Conservation (phyloP, 1,140 invertebrate genomes). For the Sweltsa coloradensis region DNA sequence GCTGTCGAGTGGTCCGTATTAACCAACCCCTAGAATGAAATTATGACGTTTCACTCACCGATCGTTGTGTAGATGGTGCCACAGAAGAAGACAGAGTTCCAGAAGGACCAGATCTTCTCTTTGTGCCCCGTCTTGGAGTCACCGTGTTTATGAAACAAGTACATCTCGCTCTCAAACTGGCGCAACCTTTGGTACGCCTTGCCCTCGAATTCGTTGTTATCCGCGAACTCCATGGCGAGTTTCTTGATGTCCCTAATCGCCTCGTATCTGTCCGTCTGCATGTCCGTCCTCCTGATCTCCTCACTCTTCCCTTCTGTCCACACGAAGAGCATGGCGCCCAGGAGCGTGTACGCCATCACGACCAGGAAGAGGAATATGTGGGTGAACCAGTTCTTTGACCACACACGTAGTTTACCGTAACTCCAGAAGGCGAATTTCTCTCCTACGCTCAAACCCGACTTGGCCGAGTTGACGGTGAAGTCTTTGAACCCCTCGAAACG, state of each 20-base stretch:
- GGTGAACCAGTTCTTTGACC: constrained; percentile 75
- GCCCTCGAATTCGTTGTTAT: constrained; percentile 12
- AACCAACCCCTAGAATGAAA: too few relatives aligned
- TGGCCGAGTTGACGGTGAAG: constrained; percentile 54
- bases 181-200: constrained; percentile 23
- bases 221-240: neutral
- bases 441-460: constrained; percentile 64
- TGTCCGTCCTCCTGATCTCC: constrained; percentile 34
- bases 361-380: constrained; percentile 72
- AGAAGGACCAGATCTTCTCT: constrained; percentile 69
- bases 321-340: constrained; percentile 64
- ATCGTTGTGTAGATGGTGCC: constrained; percentile 91
- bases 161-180: constrained; percentile 41
- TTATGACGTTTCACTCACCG: constrained; percentile 59
- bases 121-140: constrained; percentile 24
- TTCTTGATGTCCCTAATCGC: constrained; percentile 25
- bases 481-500: constrained; percentile 58
- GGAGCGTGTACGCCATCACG: constrained; percentile 59
- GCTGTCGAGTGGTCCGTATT: too few relatives aligned
- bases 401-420: constrained; percentile 59
- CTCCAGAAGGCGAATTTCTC: constrained; percentile 69
- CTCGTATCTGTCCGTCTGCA: constrained; percentile 18
- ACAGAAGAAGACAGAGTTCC: constrained; percentile 84
- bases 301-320: constrained; percentile 54
- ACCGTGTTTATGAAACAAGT: constrained; percentile 37